Evolutionary conservation across 2,113 vertebrate genomes (phyloP), one percentile per base, ranked within the genome.

Genomic region (Mugil cephalus): DNA sequence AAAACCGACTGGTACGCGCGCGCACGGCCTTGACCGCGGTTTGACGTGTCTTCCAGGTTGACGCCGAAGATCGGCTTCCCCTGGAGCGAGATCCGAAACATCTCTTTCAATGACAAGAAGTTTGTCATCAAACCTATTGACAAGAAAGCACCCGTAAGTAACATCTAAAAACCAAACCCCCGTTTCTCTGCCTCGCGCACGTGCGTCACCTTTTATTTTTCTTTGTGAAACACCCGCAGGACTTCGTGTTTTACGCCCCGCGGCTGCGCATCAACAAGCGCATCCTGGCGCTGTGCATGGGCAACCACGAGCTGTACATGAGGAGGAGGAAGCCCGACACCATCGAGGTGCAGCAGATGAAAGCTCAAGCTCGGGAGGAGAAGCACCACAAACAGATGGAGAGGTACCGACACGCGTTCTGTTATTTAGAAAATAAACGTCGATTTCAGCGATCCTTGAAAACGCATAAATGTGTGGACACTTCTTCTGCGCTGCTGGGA

Each of bases 51-150:
- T 52, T 30, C 21, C 62, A 99, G 98, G 91, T 93, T 99, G 82
- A 98, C 97, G 54, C 98, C 98, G 83, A 99, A 99, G 94, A 99
- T 99, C 60, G 98, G 98, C 78, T 99, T 99, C 92, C 98, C 98
- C 52, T 99, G 98, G 98, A 99, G 98, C 48, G 98, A 99, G 92
- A 99, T 99, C 84, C 93, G 97, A 92, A 99, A 99, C 91, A 99
- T 99, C 90, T 99, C 97, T 64, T 99, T 99, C 90, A 99, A 97
- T 0, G 98, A 99, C 93, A 99, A 98, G 94, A 99, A 98, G 84
- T 99, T 99, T 93, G 96, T 97, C 80, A 99, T 99, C 93, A 98
- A 98, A 83, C 97, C 98, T n/a, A 99, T 99, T n/a, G 97, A 99
- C 91, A 99, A 98, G 91, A 99, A 99, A 80, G 96, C 98, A 24